Evolutionary conservation across 2,113 vertebrate species (phyloP).

Genomic region (Rana temporaria): DNA sequence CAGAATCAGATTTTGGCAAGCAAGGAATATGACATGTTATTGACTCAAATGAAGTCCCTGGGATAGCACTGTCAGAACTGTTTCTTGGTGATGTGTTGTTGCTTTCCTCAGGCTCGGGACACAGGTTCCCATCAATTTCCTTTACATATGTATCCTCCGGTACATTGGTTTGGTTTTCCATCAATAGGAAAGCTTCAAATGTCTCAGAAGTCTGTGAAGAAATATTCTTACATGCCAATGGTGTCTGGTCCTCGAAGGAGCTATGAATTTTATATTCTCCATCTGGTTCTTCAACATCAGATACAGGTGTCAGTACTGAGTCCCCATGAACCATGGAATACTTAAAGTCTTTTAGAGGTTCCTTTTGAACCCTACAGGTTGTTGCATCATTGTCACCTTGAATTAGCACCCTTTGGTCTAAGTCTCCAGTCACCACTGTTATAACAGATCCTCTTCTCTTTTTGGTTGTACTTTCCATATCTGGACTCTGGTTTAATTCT

Average conservation of each 20-base stretch:
- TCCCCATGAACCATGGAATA: constrained; percentile 51
- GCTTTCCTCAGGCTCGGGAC: constrained; percentile 7
- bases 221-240: constrained; percentile 46
- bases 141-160: constrained; percentile 33
- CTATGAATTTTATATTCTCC: constrained; percentile 52
- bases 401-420: constrained; percentile 65
- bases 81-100: constrained; percentile 34
- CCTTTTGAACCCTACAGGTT: constrained; percentile 21
- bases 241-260: constrained; percentile 49
- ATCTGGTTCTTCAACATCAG: constrained; percentile 58
- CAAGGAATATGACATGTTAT: constrained; percentile 35
- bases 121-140: constrained; percentile 12
- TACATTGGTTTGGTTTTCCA: constrained; percentile 58
- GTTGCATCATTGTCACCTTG: constrained; percentile 63
- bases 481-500: constrained; percentile 31
- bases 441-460: constrained; percentile 64
- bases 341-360: constrained; percentile 56
- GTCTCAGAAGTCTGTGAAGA: constrained; percentile 39
- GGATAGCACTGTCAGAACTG: constrained; percentile 43
- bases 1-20: constrained; percentile 46
- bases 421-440: constrained; percentile 63
- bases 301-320: constrained; percentile 56
- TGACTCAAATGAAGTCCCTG: constrained; percentile 53
- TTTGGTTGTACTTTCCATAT: constrained; percentile 36
- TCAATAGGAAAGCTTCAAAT: constrained; percentile 13